Conservation (phyloP, 2,888 invertebrate genomes). For the Timandra comae region DNA sequence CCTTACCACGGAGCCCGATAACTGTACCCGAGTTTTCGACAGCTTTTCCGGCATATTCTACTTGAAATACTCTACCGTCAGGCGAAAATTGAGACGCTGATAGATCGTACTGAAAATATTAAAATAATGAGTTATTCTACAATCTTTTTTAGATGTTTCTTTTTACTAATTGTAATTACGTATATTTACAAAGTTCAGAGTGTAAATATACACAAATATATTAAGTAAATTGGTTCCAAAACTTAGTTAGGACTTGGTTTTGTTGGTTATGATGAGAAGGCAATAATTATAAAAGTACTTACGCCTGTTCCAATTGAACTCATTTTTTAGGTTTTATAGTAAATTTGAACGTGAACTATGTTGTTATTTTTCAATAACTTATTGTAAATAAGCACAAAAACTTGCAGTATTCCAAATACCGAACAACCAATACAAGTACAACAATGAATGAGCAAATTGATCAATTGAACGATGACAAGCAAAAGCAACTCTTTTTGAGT, state of each 20-base stretch:
- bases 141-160: too few species aligned
- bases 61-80: slow-evolving; percentile 99
- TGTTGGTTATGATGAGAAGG: slow-evolving; percentile 10
- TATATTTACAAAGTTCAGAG: too few species aligned
- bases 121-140: too few species aligned
- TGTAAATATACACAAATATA: slow-evolving; percentile 4
- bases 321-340: slow-evolving; percentile 74
- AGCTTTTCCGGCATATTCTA: slow-evolving; percentile 99
- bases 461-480: neutral
- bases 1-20: slow-evolving; percentile 94
- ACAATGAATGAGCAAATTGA: too few species aligned
- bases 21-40: slow-evolving; percentile 99
- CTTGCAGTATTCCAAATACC: slow-evolving; percentile 26
- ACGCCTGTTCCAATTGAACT: slow-evolving; percentile 97
- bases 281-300: slow-evolving; percentile 59
- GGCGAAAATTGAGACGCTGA: slow-evolving; percentile 99
- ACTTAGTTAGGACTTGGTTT: too few species aligned
- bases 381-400: slow-evolving; percentile 13
- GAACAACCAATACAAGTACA: slow-evolving; percentile 58
- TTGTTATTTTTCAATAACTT: slow-evolving; percentile 11
- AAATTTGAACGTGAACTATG: slow-evolving; percentile 8
- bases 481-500: neutral
- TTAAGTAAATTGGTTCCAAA: too few species aligned
- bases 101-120: slow-evolving; percentile 95
- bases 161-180: too few species aligned